These are phyloP conservation scores for Stomatorhinus ivindoensis DNA, from an alignment of 2,113 vertebrate genomes.

Conservation along the genomic window DNA sequence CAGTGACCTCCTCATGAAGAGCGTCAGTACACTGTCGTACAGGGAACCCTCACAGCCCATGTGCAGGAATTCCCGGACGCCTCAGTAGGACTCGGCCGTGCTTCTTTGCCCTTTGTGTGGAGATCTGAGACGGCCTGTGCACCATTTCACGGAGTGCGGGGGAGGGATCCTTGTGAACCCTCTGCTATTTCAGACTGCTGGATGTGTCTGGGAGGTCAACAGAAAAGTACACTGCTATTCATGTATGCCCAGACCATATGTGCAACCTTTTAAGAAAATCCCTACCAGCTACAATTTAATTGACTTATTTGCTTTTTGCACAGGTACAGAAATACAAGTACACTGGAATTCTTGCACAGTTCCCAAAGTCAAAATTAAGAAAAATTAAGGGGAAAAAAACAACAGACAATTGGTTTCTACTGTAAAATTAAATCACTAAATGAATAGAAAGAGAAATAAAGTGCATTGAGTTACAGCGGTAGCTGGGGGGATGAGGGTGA, in stretches of 20 bases:
- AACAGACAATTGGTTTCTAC: background rate
- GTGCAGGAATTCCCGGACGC: background rate
- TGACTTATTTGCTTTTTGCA: background rate
- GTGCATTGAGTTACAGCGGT: background rate
- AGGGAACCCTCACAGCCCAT: background rate
- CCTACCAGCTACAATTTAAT: background rate
- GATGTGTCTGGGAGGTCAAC: background rate
- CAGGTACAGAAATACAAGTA: background rate
- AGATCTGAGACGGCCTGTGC: background rate
- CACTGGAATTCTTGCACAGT: background rate
- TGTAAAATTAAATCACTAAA: background rate
- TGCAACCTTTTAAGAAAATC: background rate
- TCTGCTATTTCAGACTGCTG: background rate
- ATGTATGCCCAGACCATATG: background rate
- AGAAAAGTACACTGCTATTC: background rate
- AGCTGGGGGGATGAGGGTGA: background rate
- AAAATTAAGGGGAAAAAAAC: background rate
- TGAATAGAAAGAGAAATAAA: background rate
- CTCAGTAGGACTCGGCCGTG: background rate
- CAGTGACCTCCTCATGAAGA: background rate
- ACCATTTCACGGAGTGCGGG: background rate
- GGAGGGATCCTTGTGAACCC: background rate
- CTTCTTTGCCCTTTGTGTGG: slow-evolving; percentile 17
- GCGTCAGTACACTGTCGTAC: background rate
- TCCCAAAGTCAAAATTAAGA: background rate